Percentiles rank a stretch among this genome's conserved stretches.
Evolutionary conservation across 1,140 invertebrate genomes (phyloP).

Genomic region (Chelonus insularis): DNA sequence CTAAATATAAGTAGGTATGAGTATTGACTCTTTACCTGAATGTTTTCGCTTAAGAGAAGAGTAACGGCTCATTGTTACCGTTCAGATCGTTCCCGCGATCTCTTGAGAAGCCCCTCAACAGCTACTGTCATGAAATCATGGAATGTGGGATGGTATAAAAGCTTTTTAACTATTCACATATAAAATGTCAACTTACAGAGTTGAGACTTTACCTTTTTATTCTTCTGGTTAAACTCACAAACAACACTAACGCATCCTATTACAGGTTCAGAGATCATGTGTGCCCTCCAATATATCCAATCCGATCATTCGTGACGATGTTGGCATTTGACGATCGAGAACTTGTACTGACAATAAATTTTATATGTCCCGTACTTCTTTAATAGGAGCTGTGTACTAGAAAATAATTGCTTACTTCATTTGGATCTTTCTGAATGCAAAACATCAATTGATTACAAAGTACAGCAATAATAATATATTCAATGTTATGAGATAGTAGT

Average conservation of each 20-base stretch:
- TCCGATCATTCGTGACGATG: conserved; percentile 42
- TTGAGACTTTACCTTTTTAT: conserved; percentile 17
- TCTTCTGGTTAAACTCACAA: conserved; percentile 28
- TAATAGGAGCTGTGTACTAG: not conserved
- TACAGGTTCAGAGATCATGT: conserved; percentile 51
- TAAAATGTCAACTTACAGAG: conserved; percentile 44
- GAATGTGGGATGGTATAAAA: conserved; percentile 51
- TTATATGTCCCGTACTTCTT: conserved; percentile 10
- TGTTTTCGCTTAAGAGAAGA: not conserved
- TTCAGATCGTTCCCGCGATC: conserved; percentile 17
- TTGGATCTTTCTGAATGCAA: too few species aligned
- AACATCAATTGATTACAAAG: too few species aligned
- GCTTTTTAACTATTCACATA: conserved; percentile 24
- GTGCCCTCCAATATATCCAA: conserved; percentile 25
- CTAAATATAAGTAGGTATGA: not conserved
- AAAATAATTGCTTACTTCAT: conserved; percentile 34
- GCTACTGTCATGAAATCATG: conserved; percentile 35
- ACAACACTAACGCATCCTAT: conserved; percentile 49
- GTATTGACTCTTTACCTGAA: not conserved
- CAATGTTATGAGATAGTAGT: too few species aligned
- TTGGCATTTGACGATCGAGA: conserved; percentile 46
- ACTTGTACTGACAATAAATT: conserved; percentile 39
- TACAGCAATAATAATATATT: too few species aligned
- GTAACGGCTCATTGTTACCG: conserved; percentile 19
- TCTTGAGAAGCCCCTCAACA: not conserved